Percentiles rank a stretch among this genome's conserved stretches.
Evolutionary conservation across 2,888 invertebrate species (phyloP).

Genomic region (Campoplex nolae): DNA sequence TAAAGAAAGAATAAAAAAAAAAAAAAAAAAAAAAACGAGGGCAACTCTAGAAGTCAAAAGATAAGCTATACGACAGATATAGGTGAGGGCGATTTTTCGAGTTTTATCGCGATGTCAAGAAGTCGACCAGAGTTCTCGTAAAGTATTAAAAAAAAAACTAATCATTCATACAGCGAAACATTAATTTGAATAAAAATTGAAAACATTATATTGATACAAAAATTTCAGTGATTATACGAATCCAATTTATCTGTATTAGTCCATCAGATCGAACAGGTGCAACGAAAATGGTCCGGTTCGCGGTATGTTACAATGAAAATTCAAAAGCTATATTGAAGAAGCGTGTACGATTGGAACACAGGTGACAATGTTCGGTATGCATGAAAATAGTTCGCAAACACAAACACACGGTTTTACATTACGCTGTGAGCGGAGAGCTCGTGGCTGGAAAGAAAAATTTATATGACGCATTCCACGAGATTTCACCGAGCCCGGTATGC

Average conservation of each 20-base stretch:
- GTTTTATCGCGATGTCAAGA: constrained; percentile 54
- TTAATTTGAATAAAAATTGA: constrained; percentile 7
- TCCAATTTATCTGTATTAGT: not conserved
- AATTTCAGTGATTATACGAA: not conserved
- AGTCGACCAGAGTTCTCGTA: constrained; percentile 31
- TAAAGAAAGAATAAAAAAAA: constrained; percentile 18
- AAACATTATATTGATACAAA: not conserved
- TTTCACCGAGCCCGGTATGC: too few species aligned
- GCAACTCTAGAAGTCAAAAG: constrained; percentile 44
- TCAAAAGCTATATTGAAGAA: constrained; percentile 11
- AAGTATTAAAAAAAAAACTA: constrained; percentile 7
- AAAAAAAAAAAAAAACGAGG: constrained; percentile 9
- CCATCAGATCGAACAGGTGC: not conserved
- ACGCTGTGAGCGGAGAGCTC: constrained; percentile 13
- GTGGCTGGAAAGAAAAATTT: constrained; percentile 12
- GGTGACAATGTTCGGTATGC: constrained; percentile 19
- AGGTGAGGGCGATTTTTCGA: constrained; percentile 52
- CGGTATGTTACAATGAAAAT: constrained; percentile 10
- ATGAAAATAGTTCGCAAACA: not conserved
- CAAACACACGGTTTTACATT: constrained; percentile 10
- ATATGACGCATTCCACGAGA: too few species aligned
- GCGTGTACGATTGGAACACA: not conserved
- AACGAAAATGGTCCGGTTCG: not conserved
- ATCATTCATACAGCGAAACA: constrained; percentile 7
- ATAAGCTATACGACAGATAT: constrained; percentile 58